Evolutionary conservation across 1,140 invertebrate species (phyloP), one percentile per base, ranked within the genome.

Genomic region (Formica selysi): DNA sequence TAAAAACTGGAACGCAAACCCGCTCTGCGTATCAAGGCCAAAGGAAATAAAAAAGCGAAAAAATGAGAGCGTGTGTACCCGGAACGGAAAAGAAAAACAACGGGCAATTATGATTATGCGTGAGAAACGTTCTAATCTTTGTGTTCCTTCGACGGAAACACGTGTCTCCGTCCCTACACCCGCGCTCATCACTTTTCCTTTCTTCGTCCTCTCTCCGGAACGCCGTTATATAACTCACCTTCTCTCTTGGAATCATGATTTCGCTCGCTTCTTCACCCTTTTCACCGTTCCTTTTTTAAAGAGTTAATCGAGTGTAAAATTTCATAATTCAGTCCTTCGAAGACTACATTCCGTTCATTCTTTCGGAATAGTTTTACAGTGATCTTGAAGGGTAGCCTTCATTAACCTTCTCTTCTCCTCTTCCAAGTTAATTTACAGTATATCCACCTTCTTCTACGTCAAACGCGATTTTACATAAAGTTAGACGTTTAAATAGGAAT

Each of bases 1-100:
- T 89, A 92, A 92, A 93, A 92, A 90, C 91, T 89, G 71, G 89
- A 86, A 91, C 88, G 62, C 70, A 61, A 76, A 78, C 26, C 76
- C 48, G 70, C 5, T 29, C 11, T 22, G 64, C 57, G 44, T 65
- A 85, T 61, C 54, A 78, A 51, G 48, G 48, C 48, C 13, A 19
- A 51, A 16, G 16, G 48, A 87, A 68, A 86, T 48, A 62, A 62
- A 85, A 48, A 86, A 83, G 67, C 7, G 19, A 3, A 73, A 32
- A 38, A 36, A 74, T 6, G 71, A 32, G n/a, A 74, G 19, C 22
- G 5, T 13, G 36, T n/a, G 26, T 26, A 41, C 32, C 22, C 62
- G 29, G 4, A 22, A 1, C 13, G 51, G 19, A 54, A 51, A 57
- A 29, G 11, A 73, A 54, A 86, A 64, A 83, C 36, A 76, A 11